Evolutionary conservation across 2,888 invertebrate genomes (phyloP).

Genomic region (Cephus runcator): DNA sequence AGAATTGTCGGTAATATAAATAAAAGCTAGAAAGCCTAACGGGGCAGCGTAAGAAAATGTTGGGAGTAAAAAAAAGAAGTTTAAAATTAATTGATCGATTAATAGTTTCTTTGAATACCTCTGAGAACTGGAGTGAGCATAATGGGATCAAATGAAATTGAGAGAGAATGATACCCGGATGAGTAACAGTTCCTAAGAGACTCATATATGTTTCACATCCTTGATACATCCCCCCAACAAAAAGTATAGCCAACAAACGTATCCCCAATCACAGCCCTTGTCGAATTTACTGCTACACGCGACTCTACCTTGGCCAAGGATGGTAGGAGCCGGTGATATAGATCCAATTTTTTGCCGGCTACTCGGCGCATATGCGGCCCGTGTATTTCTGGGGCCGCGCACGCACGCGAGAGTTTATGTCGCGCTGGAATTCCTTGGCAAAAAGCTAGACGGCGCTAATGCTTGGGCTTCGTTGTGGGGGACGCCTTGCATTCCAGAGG

Average conservation of each 20-base stretch:
- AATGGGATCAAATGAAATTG: not conserved
- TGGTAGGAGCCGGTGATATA: conserved; percentile 18
- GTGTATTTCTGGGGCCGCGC: conserved; percentile 15
- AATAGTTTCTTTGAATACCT: not conserved
- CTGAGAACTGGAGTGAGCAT: not conserved
- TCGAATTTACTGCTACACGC: conserved; percentile 27
- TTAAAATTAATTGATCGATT: not conserved
- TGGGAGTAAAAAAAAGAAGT: not conserved
- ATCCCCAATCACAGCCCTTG: conserved; percentile 1
- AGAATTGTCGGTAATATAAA: conserved; percentile 25
- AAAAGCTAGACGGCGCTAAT: conserved; percentile 34
- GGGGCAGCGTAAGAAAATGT: not conserved
- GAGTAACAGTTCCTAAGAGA: not conserved
- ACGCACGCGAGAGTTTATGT: conserved; percentile 27
- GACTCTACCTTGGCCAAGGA: conserved; percentile 19
- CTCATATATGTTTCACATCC: not conserved
- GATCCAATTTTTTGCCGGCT: conserved; percentile 22
- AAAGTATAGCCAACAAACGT: not conserved
- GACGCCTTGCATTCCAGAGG: not conserved
- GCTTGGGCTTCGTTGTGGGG: conserved; percentile 10
- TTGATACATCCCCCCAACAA: not conserved
- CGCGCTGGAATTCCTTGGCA: conserved; percentile 25
- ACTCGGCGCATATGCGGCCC: conserved; percentile 1
- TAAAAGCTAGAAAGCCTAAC: conserved; percentile 19
- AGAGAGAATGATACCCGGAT: not conserved